Evolutionary conservation across 2,797 vertebrate species (phyloP).

Genomic region (Centroberyx gerrardi): DNA sequence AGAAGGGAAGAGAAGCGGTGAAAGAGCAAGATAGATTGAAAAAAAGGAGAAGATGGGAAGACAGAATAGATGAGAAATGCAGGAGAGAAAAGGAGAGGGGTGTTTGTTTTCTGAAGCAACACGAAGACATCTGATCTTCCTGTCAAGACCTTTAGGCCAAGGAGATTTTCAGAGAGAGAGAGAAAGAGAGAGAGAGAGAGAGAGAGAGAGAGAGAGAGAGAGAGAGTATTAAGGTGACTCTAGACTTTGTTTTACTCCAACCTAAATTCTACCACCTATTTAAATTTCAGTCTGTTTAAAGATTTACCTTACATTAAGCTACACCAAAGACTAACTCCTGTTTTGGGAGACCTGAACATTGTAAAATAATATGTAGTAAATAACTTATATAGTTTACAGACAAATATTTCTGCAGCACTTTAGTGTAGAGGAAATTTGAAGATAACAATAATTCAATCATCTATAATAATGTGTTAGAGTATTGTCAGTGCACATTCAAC

Average conservation of each 20-base stretch:
- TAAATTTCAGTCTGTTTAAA: neutral
- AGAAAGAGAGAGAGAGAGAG: neutral
- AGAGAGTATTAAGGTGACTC: conserved; percentile 19
- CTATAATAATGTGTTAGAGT: neutral
- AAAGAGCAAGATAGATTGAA: conserved; percentile 3
- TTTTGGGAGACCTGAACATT: neutral
- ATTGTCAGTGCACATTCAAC: conserved; percentile 11
- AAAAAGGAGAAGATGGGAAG: conserved; percentile 7
- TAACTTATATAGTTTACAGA: neutral
- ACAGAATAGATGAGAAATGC: conserved; percentile 19
- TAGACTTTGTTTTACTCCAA: conserved; percentile 3
- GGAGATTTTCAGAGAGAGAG: conserved; percentile 36
- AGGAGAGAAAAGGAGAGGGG: conserved; percentile 30
- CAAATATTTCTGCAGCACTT: neutral
- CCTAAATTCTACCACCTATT: neutral
- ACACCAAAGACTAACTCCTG: neutral
- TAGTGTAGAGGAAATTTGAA: neutral
- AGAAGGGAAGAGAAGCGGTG: neutral
- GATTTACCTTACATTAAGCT: neutral
- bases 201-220: neutral
- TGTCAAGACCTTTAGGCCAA: conserved; percentile 52
- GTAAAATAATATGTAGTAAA: neutral
- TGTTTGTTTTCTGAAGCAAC: conserved; percentile 67
- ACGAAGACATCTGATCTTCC: conserved; percentile 69
- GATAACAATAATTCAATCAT: neutral